Evolutionary conservation across 2,797 vertebrate species (phyloP).

Genomic region (Harpagifer antarcticus): DNA sequence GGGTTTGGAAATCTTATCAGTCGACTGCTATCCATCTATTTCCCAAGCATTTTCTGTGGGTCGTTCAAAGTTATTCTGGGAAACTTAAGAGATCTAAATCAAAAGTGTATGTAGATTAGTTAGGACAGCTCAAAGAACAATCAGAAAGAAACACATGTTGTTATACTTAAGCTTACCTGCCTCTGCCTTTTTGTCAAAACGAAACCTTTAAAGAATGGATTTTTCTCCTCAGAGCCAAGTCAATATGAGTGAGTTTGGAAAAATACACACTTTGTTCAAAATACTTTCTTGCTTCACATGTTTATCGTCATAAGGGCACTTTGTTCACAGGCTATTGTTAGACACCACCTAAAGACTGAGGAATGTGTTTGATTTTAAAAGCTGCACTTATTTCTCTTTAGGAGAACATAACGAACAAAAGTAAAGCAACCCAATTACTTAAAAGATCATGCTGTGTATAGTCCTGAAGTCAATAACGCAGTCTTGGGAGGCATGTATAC

Average conservation of each 20-base stretch:
- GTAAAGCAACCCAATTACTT: conserved; percentile 23
- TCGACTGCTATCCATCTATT: neutral
- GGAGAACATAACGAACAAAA: conserved; percentile 31
- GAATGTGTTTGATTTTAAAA: conserved; percentile 40
- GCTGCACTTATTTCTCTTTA: conserved; percentile 12
- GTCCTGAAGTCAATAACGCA: conserved; percentile 32
- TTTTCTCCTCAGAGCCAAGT: conserved; percentile 21
- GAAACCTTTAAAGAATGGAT: conserved; percentile 2
- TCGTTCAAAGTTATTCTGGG: neutral
- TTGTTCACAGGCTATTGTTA: conserved; percentile 27
- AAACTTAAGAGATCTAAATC: neutral
- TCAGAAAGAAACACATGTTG: neutral
- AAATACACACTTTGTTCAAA: conserved; percentile 8
- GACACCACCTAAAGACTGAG: conserved; percentile 12
- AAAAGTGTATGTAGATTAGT: neutral
- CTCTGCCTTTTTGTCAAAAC: neutral
- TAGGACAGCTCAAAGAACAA: neutral
- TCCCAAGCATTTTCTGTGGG: neutral
- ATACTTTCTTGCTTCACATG: conserved; percentile 20
- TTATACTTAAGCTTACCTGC: neutral
- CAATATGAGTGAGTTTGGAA: conserved; percentile 13
- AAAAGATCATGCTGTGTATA: conserved; percentile 17
- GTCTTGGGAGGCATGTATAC: conserved; percentile 5
- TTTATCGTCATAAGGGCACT: neutral
- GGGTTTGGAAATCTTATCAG: neutral